These are phyloP conservation scores for Aleiodes sp. DNA, from an alignment of 1,140 invertebrate species.

Conservation along the genomic window DNA sequence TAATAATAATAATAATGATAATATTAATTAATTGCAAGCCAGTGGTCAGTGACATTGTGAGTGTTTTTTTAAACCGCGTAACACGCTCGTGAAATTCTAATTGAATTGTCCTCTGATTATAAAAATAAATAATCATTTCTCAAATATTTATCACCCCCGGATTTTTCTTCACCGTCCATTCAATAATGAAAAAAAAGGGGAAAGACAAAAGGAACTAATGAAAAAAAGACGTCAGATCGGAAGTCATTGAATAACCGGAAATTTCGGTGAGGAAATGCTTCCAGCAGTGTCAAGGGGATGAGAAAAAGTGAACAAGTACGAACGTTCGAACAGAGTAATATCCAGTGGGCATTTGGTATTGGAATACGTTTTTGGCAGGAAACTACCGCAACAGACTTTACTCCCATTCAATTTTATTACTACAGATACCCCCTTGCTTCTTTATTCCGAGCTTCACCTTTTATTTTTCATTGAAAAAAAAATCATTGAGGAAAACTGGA, in stretches of 20 bases:
- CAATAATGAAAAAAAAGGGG: not conserved
- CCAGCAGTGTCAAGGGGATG: not conserved
- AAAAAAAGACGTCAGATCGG: not conserved
- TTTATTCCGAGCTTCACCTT: not conserved
- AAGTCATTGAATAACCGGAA: not conserved
- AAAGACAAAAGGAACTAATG: not conserved
- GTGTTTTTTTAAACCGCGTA: conserved; percentile 9
- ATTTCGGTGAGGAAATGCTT: not conserved
- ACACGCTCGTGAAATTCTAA: not conserved
- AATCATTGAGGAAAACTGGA: conserved; percentile 11
- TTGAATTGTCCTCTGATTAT: conserved; percentile 59
- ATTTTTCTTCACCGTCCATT: not conserved
- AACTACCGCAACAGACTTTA: not conserved
- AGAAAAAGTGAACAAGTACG: not conserved
- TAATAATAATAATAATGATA: not conserved
- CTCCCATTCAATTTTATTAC: not conserved
- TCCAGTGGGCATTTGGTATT: not conserved
- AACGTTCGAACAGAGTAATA: not conserved
- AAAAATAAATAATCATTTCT: conserved; percentile 32
- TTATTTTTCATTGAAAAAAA: conserved; percentile 27
- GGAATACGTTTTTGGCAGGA: conserved; percentile 5
- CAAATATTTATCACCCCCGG: not conserved
- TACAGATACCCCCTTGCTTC: not conserved
- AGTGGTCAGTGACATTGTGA: conserved; percentile 18
- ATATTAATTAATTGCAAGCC: not conserved